These are phyloP conservation scores for Notolabrus celidotus DNA, from an alignment of 2,797 vertebrate species.

Conservation along the genomic window DNA sequence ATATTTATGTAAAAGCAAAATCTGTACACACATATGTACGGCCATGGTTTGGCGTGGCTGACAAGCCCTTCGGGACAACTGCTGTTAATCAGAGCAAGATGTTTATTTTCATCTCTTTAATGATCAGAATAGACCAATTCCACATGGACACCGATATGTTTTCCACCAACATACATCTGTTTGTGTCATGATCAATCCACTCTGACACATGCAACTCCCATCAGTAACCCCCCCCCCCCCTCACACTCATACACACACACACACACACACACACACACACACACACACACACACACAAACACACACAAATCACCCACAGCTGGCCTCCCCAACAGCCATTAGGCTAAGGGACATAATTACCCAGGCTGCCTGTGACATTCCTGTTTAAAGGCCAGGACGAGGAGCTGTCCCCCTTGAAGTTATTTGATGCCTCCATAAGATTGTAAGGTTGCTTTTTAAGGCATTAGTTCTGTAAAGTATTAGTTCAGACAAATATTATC, in stretches of 20 bases:
- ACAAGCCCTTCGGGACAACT: conserved; percentile 60
- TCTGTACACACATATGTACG: conserved; percentile 55
- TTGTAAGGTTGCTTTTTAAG: no score
- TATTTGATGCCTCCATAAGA: no score
- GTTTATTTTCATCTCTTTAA: conserved; percentile 78
- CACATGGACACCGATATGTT: conserved; percentile 68
- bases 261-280: conserved; percentile 2
- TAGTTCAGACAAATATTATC: no score
- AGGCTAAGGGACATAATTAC: conserved; percentile 77
- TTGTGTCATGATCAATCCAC: conserved; percentile 80
- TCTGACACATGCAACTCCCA: conserved; percentile 63
- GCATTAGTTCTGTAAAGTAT: no score
- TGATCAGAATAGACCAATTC: conserved; percentile 60
- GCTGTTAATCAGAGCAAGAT: conserved; percentile 75
- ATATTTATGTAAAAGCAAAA: conserved; percentile 62
- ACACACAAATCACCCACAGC: conserved; percentile 54
- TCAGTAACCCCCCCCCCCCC: conserved; percentile 6
- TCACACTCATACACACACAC: not conserved
- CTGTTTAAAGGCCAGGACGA: conserved; percentile 85
- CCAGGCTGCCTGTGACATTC: conserved; percentile 82
- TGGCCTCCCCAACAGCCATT: conserved; percentile 59
- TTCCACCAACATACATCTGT: conserved; percentile 76
- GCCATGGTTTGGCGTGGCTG: conserved; percentile 33
- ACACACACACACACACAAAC: conserved; percentile 30
- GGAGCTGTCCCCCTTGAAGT: conserved; percentile 42